phyloP scores from a whole-genome alignment of 2,113 vertebrate species.

The Phrynosoma blainvillii region DNA sequence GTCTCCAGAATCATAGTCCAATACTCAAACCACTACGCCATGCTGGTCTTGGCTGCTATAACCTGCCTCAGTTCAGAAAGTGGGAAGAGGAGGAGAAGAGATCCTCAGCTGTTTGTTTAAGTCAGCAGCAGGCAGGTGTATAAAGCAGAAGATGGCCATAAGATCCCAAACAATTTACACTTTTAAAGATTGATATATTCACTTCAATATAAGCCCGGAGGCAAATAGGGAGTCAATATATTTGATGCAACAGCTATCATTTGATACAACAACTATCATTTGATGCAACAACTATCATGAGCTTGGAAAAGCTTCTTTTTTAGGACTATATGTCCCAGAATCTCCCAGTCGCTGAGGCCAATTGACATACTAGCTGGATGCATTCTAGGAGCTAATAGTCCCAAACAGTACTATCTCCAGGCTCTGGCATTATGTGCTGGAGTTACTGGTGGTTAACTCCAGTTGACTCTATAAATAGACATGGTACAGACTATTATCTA shows the following conservation, averaged over 20 bases:
- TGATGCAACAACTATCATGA: background rate
- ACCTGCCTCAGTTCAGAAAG: background rate
- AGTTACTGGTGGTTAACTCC: background rate
- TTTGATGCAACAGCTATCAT: too few species aligned
- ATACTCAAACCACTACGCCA: too few species aligned
- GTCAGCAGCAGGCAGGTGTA: background rate
- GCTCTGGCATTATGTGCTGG: background rate
- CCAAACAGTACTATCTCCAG: too few species aligned
- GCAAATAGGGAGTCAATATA: background rate
- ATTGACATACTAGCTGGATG: too few species aligned
- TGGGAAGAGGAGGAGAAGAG: background rate
- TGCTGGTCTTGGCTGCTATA: too few species aligned
- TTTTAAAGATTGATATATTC: background rate
- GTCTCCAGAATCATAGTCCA: too few species aligned
- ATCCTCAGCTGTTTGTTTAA: background rate
- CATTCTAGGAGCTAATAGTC: too few species aligned
- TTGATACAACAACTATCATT: too few species aligned
- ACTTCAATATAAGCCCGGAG: background rate
- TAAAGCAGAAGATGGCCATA: background rate
- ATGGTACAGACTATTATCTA: too few species aligned
- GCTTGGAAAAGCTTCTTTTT: too few species aligned
- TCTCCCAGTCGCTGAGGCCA: too few species aligned
- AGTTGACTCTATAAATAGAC: background rate
- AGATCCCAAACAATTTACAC: background rate
- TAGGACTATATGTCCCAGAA: too few species aligned